Evolutionary conservation across 2,797 vertebrate species (phyloP), one percentile per base, ranked within the genome.

Genomic region (Dallia pectoralis): DNA sequence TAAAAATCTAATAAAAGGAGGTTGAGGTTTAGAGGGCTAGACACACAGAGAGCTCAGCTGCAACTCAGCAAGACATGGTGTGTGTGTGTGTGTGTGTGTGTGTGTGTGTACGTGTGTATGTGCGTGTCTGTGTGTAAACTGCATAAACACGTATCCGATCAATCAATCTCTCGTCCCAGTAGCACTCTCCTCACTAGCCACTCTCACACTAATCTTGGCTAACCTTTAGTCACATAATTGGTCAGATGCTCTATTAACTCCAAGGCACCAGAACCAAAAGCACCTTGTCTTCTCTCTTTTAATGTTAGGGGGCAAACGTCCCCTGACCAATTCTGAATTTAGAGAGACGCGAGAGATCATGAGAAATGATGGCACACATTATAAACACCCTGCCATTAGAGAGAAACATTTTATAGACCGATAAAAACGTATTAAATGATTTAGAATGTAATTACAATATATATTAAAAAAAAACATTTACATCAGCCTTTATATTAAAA

Each of bases 91-190:
- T 33, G 15, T 65, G 63, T 65, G 62, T 64, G 22, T 16, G 27
- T 18, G 29, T 18, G 9, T 33, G 15, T 22, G 32, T 7, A n/a
- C n/a, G 61, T 30, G 25, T 33, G 15, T 65, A 30, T 65, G 62
- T 64, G 22, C 8, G 27, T 18, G 29, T 18, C 14, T 33, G 15
- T 22, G 32, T 7, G 63, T 56, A 56, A n/a, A n/a, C 53, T 56
- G 53, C 53, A 56, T 25, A 63, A 63, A 63, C 29, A 63, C 30
- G 62, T 30, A 56, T 69, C 71, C 73, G 71, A 73, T 73, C 66
- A 48, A 70, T 70, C 71, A 63, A 49, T 69, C 62, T 49, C 61
- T 53, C 65, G 36, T 44, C 19, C 44, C 36, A 67, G 36, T 44
- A 36, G n/a, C 36, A 36, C n/a, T 22, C 47, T 16, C 62, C 15